Percentiles rank a stretch among this genome's conserved stretches.
Conservation (phyloP, 1,140 invertebrate genomes). For the Procambarus virginalis region DNA sequence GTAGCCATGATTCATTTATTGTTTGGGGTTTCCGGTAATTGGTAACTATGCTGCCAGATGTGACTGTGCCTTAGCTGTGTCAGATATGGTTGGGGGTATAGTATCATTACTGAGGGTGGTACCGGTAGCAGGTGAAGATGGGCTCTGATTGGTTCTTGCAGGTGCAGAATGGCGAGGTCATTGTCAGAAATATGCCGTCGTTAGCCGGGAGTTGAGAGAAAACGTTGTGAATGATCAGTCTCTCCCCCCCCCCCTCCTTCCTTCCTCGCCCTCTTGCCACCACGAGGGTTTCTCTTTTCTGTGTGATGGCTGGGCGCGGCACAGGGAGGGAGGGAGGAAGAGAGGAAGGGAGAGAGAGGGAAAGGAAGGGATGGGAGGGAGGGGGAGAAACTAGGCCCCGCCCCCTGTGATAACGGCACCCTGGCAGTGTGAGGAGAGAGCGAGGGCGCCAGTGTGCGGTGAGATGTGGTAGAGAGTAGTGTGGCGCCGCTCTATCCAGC, state of each 20-base stretch:
- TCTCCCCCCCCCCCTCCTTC: background rate
- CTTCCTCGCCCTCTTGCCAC: background rate
- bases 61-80: background rate
- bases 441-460: background rate
- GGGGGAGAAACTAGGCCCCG: background rate
- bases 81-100: background rate
- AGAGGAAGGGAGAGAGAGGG: background rate
- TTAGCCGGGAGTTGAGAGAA: background rate
- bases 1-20: too few species aligned
- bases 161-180: too few species aligned
- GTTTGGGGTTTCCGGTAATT: too few species aligned
- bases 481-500: background rate
- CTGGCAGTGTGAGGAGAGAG: background rate
- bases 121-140: background rate
- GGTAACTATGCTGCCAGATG: too few species aligned
- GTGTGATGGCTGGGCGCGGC: background rate
- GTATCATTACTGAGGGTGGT: background rate
- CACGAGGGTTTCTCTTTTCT: background rate
- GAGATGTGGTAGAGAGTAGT: background rate
- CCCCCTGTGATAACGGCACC: slow-evolving; percentile 5
- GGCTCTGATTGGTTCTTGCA: background rate
- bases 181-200: background rate
- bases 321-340: background rate
- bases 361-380: too few species aligned
- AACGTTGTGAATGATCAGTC: slow-evolving; percentile 2